phyloP scores from a whole-genome alignment of 2,113 vertebrate species.

The Mesitornis unicolor region DNA sequence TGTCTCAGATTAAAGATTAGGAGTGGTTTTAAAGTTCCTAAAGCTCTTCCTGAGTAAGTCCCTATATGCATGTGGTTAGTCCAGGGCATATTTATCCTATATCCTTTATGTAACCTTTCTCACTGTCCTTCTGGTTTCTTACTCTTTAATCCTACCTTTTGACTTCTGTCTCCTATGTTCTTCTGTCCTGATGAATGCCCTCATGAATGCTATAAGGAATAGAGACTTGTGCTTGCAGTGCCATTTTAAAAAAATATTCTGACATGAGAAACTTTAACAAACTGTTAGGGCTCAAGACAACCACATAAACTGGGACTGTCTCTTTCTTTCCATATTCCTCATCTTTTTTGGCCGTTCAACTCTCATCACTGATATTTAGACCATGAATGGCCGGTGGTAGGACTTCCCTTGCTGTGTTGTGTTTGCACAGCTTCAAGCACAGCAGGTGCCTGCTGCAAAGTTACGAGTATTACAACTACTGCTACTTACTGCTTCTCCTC shows the following conservation, averaged over 20 bases:
- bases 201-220: background rate
- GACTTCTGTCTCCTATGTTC: background rate
- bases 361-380: background rate
- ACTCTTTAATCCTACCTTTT: background rate
- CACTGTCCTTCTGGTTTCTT: background rate
- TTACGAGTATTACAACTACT: background rate
- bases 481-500: background rate
- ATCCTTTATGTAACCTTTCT: background rate
- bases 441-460: background rate
- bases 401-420: background rate
- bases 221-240: background rate
- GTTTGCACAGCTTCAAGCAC: background rate
- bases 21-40: background rate
- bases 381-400: background rate
- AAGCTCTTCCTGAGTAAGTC: background rate
- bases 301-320: accelerated
- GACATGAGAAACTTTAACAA: background rate
- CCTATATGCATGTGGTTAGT: background rate
- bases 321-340: background rate
- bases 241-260: no score
- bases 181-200: background rate
- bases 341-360: background rate
- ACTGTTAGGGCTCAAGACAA: background rate
- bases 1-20: background rate
- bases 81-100: background rate